Conservation (phyloP, 64 coral and sea anemone genomes). For the Orbicella faveolata region DNA sequence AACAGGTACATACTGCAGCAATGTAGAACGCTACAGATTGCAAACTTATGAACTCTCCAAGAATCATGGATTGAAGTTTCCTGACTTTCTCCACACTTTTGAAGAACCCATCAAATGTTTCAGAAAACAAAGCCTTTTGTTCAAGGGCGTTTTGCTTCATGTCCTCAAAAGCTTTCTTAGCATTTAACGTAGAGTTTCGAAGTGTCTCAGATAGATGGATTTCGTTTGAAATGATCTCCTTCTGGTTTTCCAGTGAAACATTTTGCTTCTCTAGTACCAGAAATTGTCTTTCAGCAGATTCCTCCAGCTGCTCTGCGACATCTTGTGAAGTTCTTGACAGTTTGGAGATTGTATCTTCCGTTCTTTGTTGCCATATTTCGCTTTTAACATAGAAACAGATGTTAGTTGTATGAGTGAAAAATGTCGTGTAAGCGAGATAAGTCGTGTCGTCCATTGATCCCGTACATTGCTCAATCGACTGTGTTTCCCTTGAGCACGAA, state of each 20-base stretch:
- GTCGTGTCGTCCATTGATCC: slow-evolving; percentile 76
- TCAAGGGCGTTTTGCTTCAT: slow-evolving; percentile 83
- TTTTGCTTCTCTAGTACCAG: slow-evolving; percentile 74
- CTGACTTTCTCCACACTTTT: slow-evolving; percentile 82
- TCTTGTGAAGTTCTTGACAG: slow-evolving; percentile 83
- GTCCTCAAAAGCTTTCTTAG: slow-evolving; percentile 81
- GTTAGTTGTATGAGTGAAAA: slow-evolving; percentile 92
- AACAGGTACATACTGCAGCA: slow-evolving; percentile 78
- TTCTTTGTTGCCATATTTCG: slow-evolving; percentile 86
- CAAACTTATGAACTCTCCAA: slow-evolving; percentile 92
- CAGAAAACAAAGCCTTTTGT: slow-evolving; percentile 84
- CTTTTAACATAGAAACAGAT: slow-evolving; percentile 98
- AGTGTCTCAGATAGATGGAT: slow-evolving; percentile 66
- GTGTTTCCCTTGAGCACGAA: slow-evolving; percentile 61
- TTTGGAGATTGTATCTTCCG: slow-evolving; percentile 87
- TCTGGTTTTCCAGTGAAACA: slow-evolving; percentile 83
- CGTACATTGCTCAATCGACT: slow-evolving; percentile 85
- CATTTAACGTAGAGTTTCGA: slow-evolving; percentile 65
- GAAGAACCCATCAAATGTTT: slow-evolving; percentile 91
- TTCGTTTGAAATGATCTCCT: slow-evolving; percentile 74
- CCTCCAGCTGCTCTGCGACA: slow-evolving; percentile 82
- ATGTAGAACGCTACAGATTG: slow-evolving; percentile 94
- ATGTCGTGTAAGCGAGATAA: slow-evolving; percentile 88
- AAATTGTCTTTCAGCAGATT: slow-evolving; percentile 71
- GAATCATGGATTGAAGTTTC: slow-evolving; percentile 85